Conservation (phyloP, 1,140 invertebrate species). For the Drosophila burlai region DNA sequence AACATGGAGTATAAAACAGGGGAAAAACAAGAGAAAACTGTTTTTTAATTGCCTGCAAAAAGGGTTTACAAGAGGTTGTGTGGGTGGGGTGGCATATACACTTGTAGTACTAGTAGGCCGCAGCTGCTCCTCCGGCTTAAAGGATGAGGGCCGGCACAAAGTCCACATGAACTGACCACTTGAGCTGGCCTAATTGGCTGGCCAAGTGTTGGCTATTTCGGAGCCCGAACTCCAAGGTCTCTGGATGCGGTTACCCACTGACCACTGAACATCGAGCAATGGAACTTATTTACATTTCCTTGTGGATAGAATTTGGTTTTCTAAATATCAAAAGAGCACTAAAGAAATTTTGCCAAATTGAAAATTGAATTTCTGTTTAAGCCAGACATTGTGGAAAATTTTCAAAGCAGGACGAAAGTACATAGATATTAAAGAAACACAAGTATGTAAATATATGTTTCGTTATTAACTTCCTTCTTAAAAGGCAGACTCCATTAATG, state of each 20-base stretch:
- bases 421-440: background rate
- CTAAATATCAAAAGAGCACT: background rate
- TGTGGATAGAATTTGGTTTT: background rate
- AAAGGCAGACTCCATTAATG: conserved; percentile 28
- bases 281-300: conserved; percentile 27
- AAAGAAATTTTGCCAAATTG: background rate
- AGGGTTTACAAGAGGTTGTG: conserved; percentile 17
- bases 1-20: background rate
- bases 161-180: conserved; percentile 60
- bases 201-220: conserved; percentile 48
- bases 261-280: conserved; percentile 5
- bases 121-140: conserved; percentile 37
- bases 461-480: background rate
- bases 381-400: background rate
- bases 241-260: conserved; percentile 23
- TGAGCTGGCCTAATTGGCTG: conserved; percentile 70
- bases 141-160: conserved; percentile 16
- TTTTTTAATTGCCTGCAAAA: conserved; percentile 57
- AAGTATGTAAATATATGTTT: too few relatives aligned
- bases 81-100: conserved; percentile 3
- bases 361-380: background rate
- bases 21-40: conserved; percentile 31
- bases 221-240: conserved; percentile 14
- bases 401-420: too few relatives aligned
- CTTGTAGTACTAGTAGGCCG: conserved; percentile 26